phyloP scores from a whole-genome alignment of 2,888 invertebrate genomes.

The Drosophila meridiana region DNA sequence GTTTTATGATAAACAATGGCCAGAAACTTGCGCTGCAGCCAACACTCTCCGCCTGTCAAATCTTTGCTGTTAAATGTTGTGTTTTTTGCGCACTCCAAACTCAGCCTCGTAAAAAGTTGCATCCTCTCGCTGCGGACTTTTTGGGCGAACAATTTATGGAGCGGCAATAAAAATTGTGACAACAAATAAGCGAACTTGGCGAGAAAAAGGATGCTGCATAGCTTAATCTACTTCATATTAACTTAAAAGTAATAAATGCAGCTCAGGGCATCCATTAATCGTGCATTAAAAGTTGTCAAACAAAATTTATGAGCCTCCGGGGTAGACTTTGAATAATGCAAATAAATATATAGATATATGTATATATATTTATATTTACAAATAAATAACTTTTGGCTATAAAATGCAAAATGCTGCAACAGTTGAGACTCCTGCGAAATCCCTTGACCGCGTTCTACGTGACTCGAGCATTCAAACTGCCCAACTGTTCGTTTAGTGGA shows the following conservation, averaged over 20 bases:
- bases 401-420: constrained; percentile 29
- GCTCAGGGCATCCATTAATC: neutral
- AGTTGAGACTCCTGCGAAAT: neutral
- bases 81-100: constrained; percentile 32
- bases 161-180: constrained; percentile 49
- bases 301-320: constrained; percentile 55
- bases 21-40: constrained; percentile 36
- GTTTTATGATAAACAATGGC: constrained; percentile 27
- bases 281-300: constrained; percentile 27
- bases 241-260: neutral
- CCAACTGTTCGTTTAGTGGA: constrained; percentile 55
- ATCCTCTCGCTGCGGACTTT: constrained; percentile 33
- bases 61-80: constrained; percentile 1
- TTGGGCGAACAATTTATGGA: constrained; percentile 60
- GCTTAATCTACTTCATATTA: neutral
- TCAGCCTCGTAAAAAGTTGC: constrained; percentile 41
- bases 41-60: constrained; percentile 21
- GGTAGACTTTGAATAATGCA: neutral
- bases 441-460: constrained; percentile 20
- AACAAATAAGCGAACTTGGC: neutral
- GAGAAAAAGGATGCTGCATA: neutral
- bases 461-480: constrained; percentile 10
- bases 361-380: constrained; percentile 21
- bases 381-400: constrained; percentile 19
- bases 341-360: neutral